Evolutionary conservation across 2,113 vertebrate species (phyloP), one percentile per base, ranked within the genome.

Genomic region (Gyps fulvus): DNA sequence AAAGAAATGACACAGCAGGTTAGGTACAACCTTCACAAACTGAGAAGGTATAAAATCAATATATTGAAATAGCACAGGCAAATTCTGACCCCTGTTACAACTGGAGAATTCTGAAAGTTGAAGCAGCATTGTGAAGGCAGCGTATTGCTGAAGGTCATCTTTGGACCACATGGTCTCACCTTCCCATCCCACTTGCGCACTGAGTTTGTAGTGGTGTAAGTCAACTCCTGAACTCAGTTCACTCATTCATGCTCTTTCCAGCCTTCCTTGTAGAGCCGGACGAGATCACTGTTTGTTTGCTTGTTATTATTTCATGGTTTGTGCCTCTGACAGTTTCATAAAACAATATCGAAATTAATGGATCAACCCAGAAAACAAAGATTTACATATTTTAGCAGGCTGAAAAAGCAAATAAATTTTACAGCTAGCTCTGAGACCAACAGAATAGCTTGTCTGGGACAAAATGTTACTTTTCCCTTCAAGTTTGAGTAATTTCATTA

Each of bases 51-150:
- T 65, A 29, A 55, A 92, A 59, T 73, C 13, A 34, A 47, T 40
- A 9, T 12, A 40, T 21, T 43, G 76, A 71, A 59, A 71, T 32
- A 42, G 6, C 16, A 13, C 0, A 0, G 55, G 18, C 0, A 0
- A 71, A 11, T 74, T 78, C 38, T 73, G 42, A 34, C 16, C 45
- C 20, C 10, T 22, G 31, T 7, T 59, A 21, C n/a, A 21, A 14
- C 36, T 25, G 31, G 71, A 31, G 27, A 32, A 9, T 22, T n/a
- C 49, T 67, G 69, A 54, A 82, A 84, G 77, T 82, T 83, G 74
- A 69, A 86, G 62, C 43, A 83, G 49, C 7, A 6, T 7, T 40
- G n/a, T 32, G 21, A 50, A 73, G 15, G 14, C 66, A 73, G 34
- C 4, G 5, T 16, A 2, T 29, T 45, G n/a, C 52, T 87, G 65